Percentiles rank a stretch among this genome's conserved stretches.
These are phyloP conservation scores for Pangasianodon gigas DNA, from an alignment of 2,113 vertebrate species.

Conservation along the genomic window DNA sequence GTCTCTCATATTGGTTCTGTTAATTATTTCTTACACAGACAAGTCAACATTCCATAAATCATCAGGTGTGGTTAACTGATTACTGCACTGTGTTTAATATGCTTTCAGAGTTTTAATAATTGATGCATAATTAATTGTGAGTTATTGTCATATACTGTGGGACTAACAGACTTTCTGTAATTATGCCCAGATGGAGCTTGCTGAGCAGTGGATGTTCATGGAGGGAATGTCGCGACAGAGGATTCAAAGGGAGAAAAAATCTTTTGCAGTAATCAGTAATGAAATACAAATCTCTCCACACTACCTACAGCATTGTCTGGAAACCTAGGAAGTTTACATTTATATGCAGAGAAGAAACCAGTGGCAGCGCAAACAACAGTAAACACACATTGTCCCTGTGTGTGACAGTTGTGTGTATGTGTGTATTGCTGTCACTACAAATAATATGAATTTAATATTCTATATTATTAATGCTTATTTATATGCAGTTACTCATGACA, in stretches of 20 bases:
- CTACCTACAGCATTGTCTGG: conserved; percentile 5
- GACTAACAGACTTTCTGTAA: conserved; percentile 52
- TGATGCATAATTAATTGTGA: conserved; percentile 57
- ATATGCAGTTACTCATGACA: conserved; percentile 27
- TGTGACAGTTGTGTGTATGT: background rate
- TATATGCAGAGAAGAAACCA: conserved; percentile 15
- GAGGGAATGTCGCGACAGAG: conserved; percentile 27
- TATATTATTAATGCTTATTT: conserved; percentile 6
- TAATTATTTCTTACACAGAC: conserved; percentile 49
- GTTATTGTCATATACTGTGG: conserved; percentile 53
- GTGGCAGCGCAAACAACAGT: background rate
- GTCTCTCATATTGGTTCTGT: conserved; percentile 34
- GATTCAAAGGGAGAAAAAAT: conserved; percentile 24
- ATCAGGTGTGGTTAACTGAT: conserved; percentile 52
- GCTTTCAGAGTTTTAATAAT: conserved; percentile 57
- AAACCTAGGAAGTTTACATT: conserved; percentile 14
- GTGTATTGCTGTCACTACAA: background rate
- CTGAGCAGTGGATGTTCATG: conserved; percentile 46
- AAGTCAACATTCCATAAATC: conserved; percentile 53
- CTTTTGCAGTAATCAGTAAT: conserved; percentile 34
- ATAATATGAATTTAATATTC: conserved; percentile 21
- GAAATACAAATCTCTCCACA: conserved; percentile 39
- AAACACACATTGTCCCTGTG: background rate
- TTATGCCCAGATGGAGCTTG: conserved; percentile 53
- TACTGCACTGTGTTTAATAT: conserved; percentile 53